These are phyloP conservation scores for Aricia agestis DNA, from an alignment of 1,140 invertebrate species.

Conservation along the genomic window DNA sequence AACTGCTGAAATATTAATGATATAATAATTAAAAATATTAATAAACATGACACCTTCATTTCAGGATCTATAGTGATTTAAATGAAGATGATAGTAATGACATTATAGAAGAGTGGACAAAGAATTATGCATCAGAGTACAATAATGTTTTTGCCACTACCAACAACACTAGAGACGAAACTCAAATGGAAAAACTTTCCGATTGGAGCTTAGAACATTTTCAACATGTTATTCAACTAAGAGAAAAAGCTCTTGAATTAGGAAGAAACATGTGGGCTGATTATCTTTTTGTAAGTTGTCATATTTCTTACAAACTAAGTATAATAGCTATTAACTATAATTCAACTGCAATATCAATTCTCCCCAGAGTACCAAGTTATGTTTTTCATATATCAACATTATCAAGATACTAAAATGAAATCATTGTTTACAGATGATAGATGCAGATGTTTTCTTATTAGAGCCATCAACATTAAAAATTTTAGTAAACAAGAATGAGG, in stretches of 20 bases:
- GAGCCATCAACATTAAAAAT: slow-evolving; percentile 82
- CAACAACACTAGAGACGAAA: slow-evolving; percentile 55
- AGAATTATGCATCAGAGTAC: slow-evolving; percentile 80
- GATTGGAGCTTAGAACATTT: slow-evolving; percentile 89
- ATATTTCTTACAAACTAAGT: too few species aligned
- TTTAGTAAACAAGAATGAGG: slow-evolving; percentile 81
- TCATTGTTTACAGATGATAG: slow-evolving; percentile 84
- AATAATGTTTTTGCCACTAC: slow-evolving; percentile 82
- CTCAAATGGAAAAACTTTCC: slow-evolving; percentile 81
- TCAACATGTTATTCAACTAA: slow-evolving; percentile 86
- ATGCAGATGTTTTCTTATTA: slow-evolving; percentile 91
- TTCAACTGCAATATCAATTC: too few species aligned
- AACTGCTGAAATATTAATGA: too few species aligned
- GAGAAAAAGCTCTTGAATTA: slow-evolving; percentile 86
- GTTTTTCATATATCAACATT: too few species aligned
- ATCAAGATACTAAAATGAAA: background rate
- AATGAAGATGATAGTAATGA: slow-evolving; percentile 87
- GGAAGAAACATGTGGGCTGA: slow-evolving; percentile 77
- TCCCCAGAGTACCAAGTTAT: too few species aligned
- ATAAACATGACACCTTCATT: background rate
- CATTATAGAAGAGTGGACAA: slow-evolving; percentile 86
- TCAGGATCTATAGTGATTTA: slow-evolving; percentile 92
- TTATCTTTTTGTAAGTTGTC: slow-evolving; percentile 56
- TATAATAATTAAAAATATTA: too few species aligned
- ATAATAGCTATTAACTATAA: too few species aligned